Percentiles rank a stretch among this genome's conserved stretches.
These are phyloP conservation scores for Prinia subflava DNA, from an alignment of 2,113 vertebrate species.

Conservation along the genomic window DNA sequence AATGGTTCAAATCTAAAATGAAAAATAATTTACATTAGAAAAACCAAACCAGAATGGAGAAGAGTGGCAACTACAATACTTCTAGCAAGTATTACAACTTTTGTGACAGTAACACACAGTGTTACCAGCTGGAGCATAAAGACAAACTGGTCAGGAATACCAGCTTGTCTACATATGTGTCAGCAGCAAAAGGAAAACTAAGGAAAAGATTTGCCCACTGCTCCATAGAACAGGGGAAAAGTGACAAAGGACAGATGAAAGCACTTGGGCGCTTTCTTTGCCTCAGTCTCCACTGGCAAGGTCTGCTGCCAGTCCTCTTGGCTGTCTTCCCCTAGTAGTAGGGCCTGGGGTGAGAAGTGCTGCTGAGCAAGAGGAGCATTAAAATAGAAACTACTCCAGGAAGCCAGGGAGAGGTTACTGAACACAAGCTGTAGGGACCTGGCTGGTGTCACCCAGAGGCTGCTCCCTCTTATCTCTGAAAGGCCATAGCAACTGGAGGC, in stretches of 20 bases:
- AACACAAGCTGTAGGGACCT: accelerated
- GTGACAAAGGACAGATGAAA: not conserved
- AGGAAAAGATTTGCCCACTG: not conserved
- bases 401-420: not conserved
- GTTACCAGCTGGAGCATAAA: not conserved
- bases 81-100: not conserved
- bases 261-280: not conserved
- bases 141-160: not conserved
- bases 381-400: not conserved
- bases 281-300: not conserved
- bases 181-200: not conserved
- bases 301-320: not conserved
- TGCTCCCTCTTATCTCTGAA: not conserved
- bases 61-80: not conserved
- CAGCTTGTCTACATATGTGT: accelerated
- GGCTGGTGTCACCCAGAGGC: accelerated
- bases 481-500: not conserved
- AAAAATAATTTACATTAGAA: not conserved
- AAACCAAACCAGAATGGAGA: not conserved
- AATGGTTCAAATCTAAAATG: not conserved
- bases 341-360: not conserved
- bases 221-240: not conserved
- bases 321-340: not conserved
- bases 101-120: not conserved
- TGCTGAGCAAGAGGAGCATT: not conserved